Evolutionary conservation across 1,140 invertebrate genomes (phyloP), one percentile per base, ranked within the genome.

Genomic region (Anastrepha obliqua): DNA sequence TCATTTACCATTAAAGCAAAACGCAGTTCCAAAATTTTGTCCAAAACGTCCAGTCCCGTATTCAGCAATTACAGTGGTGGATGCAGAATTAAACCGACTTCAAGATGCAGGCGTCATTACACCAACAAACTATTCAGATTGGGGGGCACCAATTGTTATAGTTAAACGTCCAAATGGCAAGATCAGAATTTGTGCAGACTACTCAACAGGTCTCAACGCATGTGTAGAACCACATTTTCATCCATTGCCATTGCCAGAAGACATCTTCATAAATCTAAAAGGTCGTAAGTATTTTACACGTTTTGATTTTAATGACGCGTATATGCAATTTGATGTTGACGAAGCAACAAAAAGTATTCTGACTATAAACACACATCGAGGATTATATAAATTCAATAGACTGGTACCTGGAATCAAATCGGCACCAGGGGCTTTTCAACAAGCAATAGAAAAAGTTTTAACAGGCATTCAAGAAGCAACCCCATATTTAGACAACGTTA

Each of bases 111-210:
- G 65, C 20, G 78, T 88, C 47, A 85, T 88, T 39, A 20, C 81
- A 8, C 86, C 55, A 55, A 90, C 93, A 13, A 86, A 91, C 51
- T 88, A 90, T 88, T 90, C 90, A 65, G 89, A 93, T 85, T 94
- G 93, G 93, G 91, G 91, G 60, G 89, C 91, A 17, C 93, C 93
- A 0, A 89, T 94, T 8, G 93, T 94, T 2, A 87, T 90, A 42
- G 90, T 93, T 3, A 65, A 88, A 60, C 93, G 93, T 88, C 88
- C 88, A 17, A 89, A 90, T 89, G 89, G 90, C 8, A 88, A 87
- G 47, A 85, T 92, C 60, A 64, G 92, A 55, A 87, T 93, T 7
- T 93, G 88, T 86, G 90, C 87, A n/a, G 91, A 93, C 88, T 91
- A 88, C 47, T 86, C 55, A 42, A 65, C 85, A 0, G 86, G 78